Evolutionary conservation across 2,113 vertebrate species (phyloP).

Genomic region (Apteryx owenii): DNA sequence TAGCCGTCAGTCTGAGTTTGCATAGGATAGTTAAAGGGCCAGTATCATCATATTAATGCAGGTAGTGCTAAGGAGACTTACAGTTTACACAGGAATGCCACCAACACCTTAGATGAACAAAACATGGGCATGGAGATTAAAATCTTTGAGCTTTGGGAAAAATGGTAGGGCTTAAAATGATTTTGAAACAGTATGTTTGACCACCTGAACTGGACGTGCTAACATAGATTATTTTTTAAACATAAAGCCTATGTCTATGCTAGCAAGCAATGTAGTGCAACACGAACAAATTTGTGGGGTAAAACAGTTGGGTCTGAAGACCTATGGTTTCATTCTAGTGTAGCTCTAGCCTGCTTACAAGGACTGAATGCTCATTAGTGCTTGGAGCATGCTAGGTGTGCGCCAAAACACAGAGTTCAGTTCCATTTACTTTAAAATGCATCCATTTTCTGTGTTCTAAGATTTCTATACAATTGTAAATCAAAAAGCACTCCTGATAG

Average conservation of each 20-base stretch:
- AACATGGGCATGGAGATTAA: background rate
- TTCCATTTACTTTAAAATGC: background rate
- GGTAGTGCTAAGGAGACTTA: no score
- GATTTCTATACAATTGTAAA: background rate
- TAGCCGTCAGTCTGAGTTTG: background rate
- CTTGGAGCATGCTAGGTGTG: rapidly evolving
- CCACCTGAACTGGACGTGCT: background rate
- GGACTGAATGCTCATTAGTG: background rate
- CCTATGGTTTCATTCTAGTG: background rate
- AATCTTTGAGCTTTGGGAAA: background rate
- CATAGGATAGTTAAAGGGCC: no score
- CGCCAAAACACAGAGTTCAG: background rate
- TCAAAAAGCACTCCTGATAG: background rate
- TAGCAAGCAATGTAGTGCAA: background rate
- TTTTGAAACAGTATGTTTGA: background rate
- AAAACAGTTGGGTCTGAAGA: background rate
- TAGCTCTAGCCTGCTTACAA: background rate
- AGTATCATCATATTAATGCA: no score
- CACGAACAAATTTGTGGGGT: rapidly evolving
- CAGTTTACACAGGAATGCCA: no score
- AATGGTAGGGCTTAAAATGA: background rate
- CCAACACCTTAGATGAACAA: background rate
- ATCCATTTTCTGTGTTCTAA: background rate
- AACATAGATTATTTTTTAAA: background rate
- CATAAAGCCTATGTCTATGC: rapidly evolving